phyloP scores from a whole-genome alignment of 2,888 invertebrate species.

The Euplexia lucipara region DNA sequence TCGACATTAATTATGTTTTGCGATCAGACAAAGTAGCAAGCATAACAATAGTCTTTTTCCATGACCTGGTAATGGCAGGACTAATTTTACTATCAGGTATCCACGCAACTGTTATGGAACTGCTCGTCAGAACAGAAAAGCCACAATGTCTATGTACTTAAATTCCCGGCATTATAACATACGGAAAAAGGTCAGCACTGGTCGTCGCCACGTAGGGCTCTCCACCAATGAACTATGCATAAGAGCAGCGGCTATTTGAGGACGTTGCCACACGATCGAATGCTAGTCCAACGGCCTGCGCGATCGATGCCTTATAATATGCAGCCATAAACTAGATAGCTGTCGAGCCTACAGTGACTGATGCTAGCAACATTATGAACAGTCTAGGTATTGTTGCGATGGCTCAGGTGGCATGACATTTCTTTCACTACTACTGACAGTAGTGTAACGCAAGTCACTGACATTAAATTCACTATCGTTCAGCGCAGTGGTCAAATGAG shows the following conservation, averaged over 20 bases:
- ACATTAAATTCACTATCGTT: conserved; percentile 2
- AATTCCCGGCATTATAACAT: neutral
- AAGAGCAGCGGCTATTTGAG: conserved; percentile 51
- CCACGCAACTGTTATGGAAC: neutral
- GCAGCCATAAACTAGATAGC: conserved; percentile 5
- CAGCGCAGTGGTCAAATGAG: conserved; percentile 9
- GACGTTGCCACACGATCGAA: conserved; percentile 50
- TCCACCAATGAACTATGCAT: conserved; percentile 35
- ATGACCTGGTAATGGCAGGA: conserved; percentile 10
- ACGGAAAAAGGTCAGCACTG: conserved; percentile 34
- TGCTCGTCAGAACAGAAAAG: neutral
- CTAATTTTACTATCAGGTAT: neutral
- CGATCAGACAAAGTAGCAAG: conserved; percentile 6
- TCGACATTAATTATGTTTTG: conserved; percentile 8
- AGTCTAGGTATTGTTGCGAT: conserved; percentile 5
- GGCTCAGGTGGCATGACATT: conserved; percentile 1
- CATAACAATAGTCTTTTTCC: conserved; percentile 18
- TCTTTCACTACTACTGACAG: conserved; percentile 5
- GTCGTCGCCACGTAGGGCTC: conserved; percentile 18
- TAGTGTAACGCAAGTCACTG: conserved; percentile 3
- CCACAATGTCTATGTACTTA: too few species aligned
- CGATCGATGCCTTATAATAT: conserved; percentile 30
- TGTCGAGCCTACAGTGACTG: neutral
- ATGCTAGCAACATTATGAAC: neutral
- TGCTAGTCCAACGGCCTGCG: conserved; percentile 33